Evolutionary conservation across 1,140 invertebrate genomes (phyloP), one percentile per base, ranked within the genome.

Genomic region (Papilio machaon): DNA sequence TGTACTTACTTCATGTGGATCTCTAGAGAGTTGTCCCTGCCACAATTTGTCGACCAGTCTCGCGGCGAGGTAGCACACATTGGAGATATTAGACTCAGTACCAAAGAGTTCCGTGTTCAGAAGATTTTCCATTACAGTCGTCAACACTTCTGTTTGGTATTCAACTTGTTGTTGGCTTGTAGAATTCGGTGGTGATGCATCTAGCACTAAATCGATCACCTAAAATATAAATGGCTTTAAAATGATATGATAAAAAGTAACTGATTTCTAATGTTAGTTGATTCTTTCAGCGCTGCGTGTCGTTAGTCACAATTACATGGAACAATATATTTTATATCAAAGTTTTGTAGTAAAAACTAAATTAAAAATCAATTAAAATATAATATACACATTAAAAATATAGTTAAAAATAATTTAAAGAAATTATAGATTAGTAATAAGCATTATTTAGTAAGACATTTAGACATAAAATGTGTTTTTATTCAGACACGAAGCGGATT

Each of bases 11-110:
- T 99, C 98, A 89, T 99, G 98, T 0, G 98, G 97, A 94, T 99
- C 98, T 91, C 98, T 97, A 0, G 96, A 97, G 70, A 99, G 95
- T 73, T 97, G 96, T 13, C 98, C 98, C 95, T 99, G 98, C 99
- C 99, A 99, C 73, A 99, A 95, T 95, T 99, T 99, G 90, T 99
- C 99, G 4, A 99, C 99, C 58, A 99, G 96, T 85, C 99, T 95
- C 0, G 98, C 97, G 0, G 98, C 97, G 80, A 99, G 96, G 89
- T 99, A 99, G 89, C 98, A 99, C 0, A 99, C 98, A 95, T 99
- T 99, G 0, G 98, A 97, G 81, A 99, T 97, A 90, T 98, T 97
- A 67, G 97, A 97, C 13, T 96, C 96, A 60, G 97, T 97, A 19
- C 97, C 97, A 82, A 97, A 97, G 0, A 97, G 96, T 95, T 99